Conservation (phyloP, 2,797 vertebrate genomes). For the Notolabrus celidotus region DNA sequence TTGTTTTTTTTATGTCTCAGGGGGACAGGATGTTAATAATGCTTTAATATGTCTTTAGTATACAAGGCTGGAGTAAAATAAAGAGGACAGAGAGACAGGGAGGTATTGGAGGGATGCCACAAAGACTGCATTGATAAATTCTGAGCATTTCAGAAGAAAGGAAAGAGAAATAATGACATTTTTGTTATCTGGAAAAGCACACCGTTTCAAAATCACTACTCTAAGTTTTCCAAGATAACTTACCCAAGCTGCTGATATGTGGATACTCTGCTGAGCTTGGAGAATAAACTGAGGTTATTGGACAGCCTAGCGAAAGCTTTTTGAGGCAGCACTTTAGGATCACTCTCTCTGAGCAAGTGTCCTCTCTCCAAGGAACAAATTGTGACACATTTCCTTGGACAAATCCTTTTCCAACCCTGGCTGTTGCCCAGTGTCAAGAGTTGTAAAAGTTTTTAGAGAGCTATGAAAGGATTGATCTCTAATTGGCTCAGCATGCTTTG, state of each 20-base stretch:
- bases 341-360: slow-evolving; percentile 11
- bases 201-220: slow-evolving; percentile 38
- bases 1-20: slow-evolving; percentile 7
- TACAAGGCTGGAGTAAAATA: slow-evolving; percentile 1
- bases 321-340: slow-evolving; percentile 32
- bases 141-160: slow-evolving; percentile 11
- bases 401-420: slow-evolving; percentile 36
- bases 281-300: slow-evolving; percentile 37
- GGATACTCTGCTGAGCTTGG: slow-evolving; percentile 54
- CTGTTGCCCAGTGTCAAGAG: slow-evolving; percentile 32
- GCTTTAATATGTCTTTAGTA: slow-evolving; percentile 19
- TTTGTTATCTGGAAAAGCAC: slow-evolving; percentile 37
- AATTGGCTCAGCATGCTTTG: slow-evolving; percentile 36
- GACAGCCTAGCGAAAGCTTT: slow-evolving; percentile 26
- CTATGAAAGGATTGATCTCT: slow-evolving; percentile 37
- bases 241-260: slow-evolving; percentile 52
- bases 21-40: slow-evolving; percentile 25
- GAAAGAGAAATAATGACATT: slow-evolving; percentile 3
- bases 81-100: background rate
- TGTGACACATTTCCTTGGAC: slow-evolving; percentile 38
- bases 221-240: slow-evolving; percentile 59
- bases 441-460: slow-evolving; percentile 47
- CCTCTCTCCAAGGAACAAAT: slow-evolving; percentile 25
- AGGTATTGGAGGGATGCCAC: background rate
- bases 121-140: slow-evolving; percentile 21